Evolutionary conservation across 2,797 vertebrate genomes (phyloP).

Genomic region (Cheirogaleus major): DNA sequence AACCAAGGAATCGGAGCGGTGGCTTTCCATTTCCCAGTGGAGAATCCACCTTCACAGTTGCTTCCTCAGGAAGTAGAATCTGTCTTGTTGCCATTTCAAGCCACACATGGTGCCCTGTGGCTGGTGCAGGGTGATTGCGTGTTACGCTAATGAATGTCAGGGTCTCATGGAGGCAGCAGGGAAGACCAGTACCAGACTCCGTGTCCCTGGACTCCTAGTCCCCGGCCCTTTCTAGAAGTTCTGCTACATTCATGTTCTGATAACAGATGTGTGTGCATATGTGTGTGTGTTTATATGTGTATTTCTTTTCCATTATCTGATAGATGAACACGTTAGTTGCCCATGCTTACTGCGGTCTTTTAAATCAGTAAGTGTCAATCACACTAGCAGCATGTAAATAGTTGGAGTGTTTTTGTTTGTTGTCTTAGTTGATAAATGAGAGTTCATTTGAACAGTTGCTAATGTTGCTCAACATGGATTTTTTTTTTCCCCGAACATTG

Average conservation of each 20-base stretch:
- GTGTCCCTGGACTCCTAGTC: not conserved
- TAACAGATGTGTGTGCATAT: not conserved
- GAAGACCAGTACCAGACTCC: not conserved
- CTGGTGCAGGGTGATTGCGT: not conserved
- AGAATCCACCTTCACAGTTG: not conserved
- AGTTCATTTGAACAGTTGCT: constrained; percentile 1
- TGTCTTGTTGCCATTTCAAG: not conserved
- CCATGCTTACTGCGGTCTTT: not conserved
- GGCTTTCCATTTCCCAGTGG: not conserved
- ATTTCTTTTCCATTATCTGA: not conserved
- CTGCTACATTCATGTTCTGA: not conserved
- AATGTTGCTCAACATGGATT: not conserved
- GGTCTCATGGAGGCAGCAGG: not conserved
- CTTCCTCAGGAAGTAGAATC: not conserved
- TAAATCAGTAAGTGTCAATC: not conserved
- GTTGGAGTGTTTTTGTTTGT: not conserved
- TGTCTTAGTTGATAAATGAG: not conserved
- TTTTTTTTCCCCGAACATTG: not conserved
- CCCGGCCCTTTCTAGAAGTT: not conserved
- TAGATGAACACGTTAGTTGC: not conserved
- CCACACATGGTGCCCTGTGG: not conserved
- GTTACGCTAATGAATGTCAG: accelerated
- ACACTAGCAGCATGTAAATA: not conserved
- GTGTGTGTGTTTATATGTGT: not conserved
- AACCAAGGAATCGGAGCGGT: not conserved